Evolutionary conservation across 2,888 invertebrate genomes (phyloP).

Genomic region (Stegana nigrithorax): DNA sequence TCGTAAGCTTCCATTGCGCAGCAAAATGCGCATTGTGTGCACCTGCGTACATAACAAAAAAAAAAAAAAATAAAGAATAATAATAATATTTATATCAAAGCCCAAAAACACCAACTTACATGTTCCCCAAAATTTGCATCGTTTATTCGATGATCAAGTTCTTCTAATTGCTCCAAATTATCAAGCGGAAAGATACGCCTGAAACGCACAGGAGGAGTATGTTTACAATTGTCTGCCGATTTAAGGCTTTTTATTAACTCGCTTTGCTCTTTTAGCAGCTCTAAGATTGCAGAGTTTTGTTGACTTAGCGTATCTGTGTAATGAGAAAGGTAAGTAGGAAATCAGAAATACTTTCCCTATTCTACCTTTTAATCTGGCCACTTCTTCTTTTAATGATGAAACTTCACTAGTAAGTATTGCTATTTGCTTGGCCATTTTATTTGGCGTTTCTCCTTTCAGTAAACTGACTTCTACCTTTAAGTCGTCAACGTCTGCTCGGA

Average conservation of each 20-base stretch:
- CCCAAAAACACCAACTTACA: too few relatives aligned
- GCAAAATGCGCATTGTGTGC: background rate
- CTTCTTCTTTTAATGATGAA: background rate
- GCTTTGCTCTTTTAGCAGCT: background rate
- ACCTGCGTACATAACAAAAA: too few relatives aligned
- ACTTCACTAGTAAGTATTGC: background rate
- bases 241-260: background rate
- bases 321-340: background rate
- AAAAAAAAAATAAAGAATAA: background rate
- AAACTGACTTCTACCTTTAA: background rate
- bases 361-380: background rate
- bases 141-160: background rate
- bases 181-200: slow-evolving; percentile 3
- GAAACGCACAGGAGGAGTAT: too few relatives aligned
- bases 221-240: background rate
- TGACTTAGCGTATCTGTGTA: background rate
- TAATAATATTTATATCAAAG: too few relatives aligned
- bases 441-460: background rate
- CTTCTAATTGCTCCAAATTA: background rate
- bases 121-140: background rate
- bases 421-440: slow-evolving; percentile 5
- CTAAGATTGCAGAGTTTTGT: background rate
- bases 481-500: background rate
- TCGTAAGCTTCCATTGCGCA: background rate
- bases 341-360: background rate